These are phyloP conservation scores for Bothrops jararaca DNA, from an alignment of 2,113 vertebrate species.

Conservation along the genomic window DNA sequence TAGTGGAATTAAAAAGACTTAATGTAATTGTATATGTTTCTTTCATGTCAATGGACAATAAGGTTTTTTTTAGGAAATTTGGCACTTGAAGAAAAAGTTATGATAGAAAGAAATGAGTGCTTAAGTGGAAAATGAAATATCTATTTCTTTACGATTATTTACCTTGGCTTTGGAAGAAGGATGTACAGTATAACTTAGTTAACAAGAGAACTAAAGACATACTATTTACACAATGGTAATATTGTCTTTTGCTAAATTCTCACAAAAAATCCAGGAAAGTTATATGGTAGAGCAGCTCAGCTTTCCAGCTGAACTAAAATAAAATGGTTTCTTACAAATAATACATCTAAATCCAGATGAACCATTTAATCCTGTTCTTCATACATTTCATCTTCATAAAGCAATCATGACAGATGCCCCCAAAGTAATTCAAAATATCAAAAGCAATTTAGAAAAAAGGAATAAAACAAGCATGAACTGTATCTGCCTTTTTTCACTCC, in stretches of 20 bases:
- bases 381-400: background rate
- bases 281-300: background rate
- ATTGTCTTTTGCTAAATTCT: background rate
- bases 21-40: background rate
- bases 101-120: background rate
- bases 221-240: background rate
- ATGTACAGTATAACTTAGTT: background rate
- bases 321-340: background rate
- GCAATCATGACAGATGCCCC: background rate
- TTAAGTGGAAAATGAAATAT: background rate
- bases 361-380: background rate
- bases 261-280: background rate
- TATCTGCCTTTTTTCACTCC: background rate
- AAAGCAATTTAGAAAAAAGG: slow-evolving; percentile 4
- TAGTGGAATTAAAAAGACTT: background rate
- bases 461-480: background rate
- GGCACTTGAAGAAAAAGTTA: background rate
- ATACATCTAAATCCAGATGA: slow-evolving; percentile 8
- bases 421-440: slow-evolving; percentile 1
- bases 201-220: background rate
- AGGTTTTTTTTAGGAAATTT: background rate
- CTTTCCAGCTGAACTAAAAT: background rate
- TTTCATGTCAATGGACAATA: background rate
- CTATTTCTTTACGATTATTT: background rate
- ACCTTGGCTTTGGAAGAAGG: background rate